Base-by-base conservation (phyloP, 2,888 invertebrate species). In the Cryptophagus acutangulus region DNA sequence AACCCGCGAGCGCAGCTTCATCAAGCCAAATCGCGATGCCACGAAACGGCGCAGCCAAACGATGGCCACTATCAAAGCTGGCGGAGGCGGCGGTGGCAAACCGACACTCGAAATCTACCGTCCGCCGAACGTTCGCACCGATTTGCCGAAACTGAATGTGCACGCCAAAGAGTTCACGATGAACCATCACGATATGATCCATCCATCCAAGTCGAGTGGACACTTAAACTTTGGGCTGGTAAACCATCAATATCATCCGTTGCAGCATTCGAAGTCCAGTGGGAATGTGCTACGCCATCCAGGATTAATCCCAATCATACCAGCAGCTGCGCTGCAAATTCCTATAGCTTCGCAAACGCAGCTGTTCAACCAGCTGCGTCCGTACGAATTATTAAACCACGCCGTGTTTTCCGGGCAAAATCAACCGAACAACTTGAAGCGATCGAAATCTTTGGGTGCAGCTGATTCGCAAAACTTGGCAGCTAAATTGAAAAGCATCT, bases 101-200 rank as follows among this genome's bases (percentile, higher is more conserved):
- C 90, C 90, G 8, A 83, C 87, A 15, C 78, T 91, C 72, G 88
- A 90, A 72, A 86, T 91, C 57, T 91, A 91, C 68, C 78, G 89
- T 62, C 91, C 91, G 44, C 90, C 91, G 66, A 90, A 70, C 38
- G 65, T 67, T 4, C 51, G 69, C 39, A 64, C 64, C 10, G 66
- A 64, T 61, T 30, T 66, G 53, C 53, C 61, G 12, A 82, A 82
- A 71, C 75, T 90, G 57, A 90, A 90, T 70, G 88, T 87, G 51
- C 85, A 89, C 73, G 90, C 90, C 45, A 88, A 88, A 74, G 90
- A 90, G 75, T 90, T 91, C 73, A 85, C 84, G 60, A 87, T 87
- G 84, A 80, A 79, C 66, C 79, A 78, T 71, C 77, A 77, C 29
- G 26, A 26, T 4, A 12, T 26, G n/a, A 66, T 74, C 33, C 66